phyloP scores from a whole-genome alignment of 2,888 invertebrate genomes.

The Chaitophorus viminalis region DNA sequence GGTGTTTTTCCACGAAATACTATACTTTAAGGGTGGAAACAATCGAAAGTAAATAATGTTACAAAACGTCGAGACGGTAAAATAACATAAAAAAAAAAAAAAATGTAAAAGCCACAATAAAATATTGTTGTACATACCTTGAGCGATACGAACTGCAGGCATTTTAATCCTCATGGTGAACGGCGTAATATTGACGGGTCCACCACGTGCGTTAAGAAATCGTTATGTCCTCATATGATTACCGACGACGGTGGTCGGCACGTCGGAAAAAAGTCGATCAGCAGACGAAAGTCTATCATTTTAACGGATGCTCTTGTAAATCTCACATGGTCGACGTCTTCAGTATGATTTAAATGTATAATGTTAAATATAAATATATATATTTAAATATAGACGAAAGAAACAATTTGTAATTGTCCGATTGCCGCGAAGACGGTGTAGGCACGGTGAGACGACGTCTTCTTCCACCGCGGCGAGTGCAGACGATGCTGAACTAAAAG shows the following conservation, averaged over 20 bases:
- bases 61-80: no score
- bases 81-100: not conserved
- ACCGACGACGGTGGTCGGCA: not conserved
- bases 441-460: no score
- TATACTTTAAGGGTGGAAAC: no score
- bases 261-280: not conserved
- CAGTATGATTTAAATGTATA: no score
- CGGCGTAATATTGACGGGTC: constrained; percentile 44
- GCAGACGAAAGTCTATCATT: constrained; percentile 39
- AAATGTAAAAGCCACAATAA: not conserved
- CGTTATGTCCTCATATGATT: not conserved
- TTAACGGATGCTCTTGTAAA: not conserved
- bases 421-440: no score
- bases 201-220: constrained; percentile 46
- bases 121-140: constrained; percentile 77
- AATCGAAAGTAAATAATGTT: no score
- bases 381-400: no score
- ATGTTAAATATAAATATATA: no score
- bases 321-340: constrained; percentile 44
- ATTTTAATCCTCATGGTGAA: constrained; percentile 96
- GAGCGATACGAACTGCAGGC: constrained; percentile 96
- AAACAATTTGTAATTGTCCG: no score
- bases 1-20: no score
- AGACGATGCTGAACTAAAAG: no score
- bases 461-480: no score